Evolutionary conservation across 2,888 invertebrate genomes (phyloP).

Genomic region (Pterobdella sp.): DNA sequence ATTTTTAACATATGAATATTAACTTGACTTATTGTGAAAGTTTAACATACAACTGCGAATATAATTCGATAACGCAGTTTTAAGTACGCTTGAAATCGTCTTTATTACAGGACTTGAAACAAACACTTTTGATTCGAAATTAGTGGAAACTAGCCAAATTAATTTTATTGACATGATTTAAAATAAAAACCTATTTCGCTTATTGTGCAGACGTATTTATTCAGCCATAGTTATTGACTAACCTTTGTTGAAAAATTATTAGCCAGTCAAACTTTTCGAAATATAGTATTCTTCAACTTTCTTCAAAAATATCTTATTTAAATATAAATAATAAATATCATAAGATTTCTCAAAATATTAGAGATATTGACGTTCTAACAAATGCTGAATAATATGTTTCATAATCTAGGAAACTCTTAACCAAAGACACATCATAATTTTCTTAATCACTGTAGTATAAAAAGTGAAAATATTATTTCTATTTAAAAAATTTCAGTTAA

Average conservation of each 20-base stretch:
- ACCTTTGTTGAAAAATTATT: neutral
- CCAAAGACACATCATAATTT: too few species aligned
- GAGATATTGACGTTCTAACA: neutral
- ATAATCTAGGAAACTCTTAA: slow-evolving; percentile 1
- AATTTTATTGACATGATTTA: too few species aligned
- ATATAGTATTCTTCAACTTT: neutral
- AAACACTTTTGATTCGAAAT: too few species aligned
- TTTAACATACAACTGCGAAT: neutral
- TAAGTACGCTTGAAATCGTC: too few species aligned
- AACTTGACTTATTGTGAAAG: too few species aligned
- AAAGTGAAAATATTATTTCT: neutral
- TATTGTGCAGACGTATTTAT: too few species aligned
- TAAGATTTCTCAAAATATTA: neutral
- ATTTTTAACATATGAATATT: too few species aligned
- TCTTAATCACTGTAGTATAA: too few species aligned
- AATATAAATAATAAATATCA: neutral
- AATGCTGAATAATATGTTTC: slow-evolving; percentile 13
- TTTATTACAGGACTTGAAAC: too few species aligned
- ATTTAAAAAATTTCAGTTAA: neutral
- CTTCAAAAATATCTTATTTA: neutral
- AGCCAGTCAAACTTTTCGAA: neutral
- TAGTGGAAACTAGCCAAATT: too few species aligned
- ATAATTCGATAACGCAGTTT: slow-evolving; percentile 8
- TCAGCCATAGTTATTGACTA: neutral
- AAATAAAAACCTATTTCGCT: too few species aligned